Percentiles rank a stretch among this genome's conserved stretches.
These are phyloP conservation scores for Drosophila varians DNA, from an alignment of 1,140 invertebrate species.

Conservation along the genomic window DNA sequence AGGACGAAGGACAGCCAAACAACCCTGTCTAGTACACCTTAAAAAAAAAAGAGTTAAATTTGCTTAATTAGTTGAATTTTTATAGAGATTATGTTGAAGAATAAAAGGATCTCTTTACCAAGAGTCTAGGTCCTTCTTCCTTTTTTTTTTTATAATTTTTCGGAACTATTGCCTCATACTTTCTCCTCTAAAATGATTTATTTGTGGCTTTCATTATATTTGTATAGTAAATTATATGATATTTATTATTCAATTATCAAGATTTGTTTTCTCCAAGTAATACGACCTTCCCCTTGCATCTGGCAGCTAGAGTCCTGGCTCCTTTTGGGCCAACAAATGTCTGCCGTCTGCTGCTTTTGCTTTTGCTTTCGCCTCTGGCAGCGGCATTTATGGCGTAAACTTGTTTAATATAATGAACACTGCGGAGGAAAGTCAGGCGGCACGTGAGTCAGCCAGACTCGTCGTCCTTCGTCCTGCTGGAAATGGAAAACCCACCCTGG, in stretches of 20 bases:
- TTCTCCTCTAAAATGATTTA: no score
- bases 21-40: constrained; percentile 38
- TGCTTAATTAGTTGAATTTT: no score
- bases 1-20: constrained; percentile 48
- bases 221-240: background rate
- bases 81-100: no score
- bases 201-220: no score
- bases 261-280: constrained; percentile 23
- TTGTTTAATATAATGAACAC: constrained; percentile 81
- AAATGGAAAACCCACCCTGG: constrained; percentile 57
- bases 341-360: constrained; percentile 8
- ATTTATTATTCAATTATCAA: background rate
- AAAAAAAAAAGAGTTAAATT: background rate
- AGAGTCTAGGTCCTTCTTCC: no score
- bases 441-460: constrained; percentile 72
- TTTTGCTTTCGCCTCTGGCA: constrained; percentile 47
- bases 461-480: background rate
- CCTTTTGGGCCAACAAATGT: constrained; percentile 10
- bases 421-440: constrained; percentile 47
- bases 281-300: constrained; percentile 13
- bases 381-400: constrained; percentile 74
- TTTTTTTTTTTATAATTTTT: no score
- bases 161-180: no score
- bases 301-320: background rate
- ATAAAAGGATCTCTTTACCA: no score